Evolutionary conservation across 2,888 invertebrate species (phyloP).

Genomic region (Phaedon cochleariae): DNA sequence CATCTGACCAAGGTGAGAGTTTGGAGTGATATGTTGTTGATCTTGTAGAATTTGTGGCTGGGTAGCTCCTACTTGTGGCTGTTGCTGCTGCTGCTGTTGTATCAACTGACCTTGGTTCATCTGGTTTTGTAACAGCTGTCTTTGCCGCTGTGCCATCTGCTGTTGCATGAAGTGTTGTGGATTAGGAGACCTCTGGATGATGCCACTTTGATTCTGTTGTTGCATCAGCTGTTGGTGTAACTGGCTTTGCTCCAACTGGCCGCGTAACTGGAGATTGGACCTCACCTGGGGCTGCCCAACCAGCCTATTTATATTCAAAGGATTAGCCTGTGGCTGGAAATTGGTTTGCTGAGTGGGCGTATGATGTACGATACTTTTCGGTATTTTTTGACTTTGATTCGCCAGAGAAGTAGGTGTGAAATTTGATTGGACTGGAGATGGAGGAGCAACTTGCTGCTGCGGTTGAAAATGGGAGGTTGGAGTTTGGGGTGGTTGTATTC

Average conservation of each 20-base stretch:
- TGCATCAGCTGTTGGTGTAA: constrained; percentile 57
- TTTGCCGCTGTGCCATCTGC: constrained; percentile 49
- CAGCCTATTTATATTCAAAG: constrained; percentile 49
- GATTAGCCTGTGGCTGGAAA: constrained; percentile 50
- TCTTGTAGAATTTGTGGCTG: constrained; percentile 37
- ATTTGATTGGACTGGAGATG: constrained; percentile 32
- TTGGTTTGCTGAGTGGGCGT: constrained; percentile 55
- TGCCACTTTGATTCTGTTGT: constrained; percentile 47
- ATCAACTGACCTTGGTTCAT: constrained; percentile 34
- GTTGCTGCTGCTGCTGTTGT: constrained; percentile 22
- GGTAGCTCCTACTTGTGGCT: constrained; percentile 29
- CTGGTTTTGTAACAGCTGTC: constrained; percentile 44
- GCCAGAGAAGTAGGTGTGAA: constrained; percentile 32
- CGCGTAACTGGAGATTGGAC: constrained; percentile 49
- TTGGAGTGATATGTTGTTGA: constrained; percentile 28
- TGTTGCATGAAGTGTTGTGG: constrained; percentile 38
- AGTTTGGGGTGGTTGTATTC: constrained; percentile 44
- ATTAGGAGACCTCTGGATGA: constrained; percentile 39
- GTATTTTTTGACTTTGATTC: constrained; percentile 54
- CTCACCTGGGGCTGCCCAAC: constrained; percentile 51
- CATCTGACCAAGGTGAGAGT: constrained; percentile 38
- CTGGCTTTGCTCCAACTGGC: constrained; percentile 54
- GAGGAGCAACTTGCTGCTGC: constrained; percentile 34
- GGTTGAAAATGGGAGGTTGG: constrained; percentile 44
- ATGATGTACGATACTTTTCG: constrained; percentile 59